Evolutionary conservation across 2,113 vertebrate species (phyloP).

Genomic region (Coracopsis vasa): DNA sequence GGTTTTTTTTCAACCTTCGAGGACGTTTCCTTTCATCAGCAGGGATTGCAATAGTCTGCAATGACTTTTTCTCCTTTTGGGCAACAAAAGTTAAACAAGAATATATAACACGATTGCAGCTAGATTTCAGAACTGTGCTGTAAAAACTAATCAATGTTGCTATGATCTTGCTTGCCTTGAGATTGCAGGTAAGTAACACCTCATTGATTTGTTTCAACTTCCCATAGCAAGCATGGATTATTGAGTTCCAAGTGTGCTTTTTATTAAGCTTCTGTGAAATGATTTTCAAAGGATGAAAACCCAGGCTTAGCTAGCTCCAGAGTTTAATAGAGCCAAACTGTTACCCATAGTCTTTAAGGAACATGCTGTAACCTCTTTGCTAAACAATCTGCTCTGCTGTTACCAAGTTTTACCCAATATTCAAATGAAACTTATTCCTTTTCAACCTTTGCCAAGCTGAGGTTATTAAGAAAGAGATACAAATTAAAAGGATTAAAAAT

Average conservation of each 20-base stretch:
- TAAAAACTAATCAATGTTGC: background rate
- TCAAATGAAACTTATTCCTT: slow-evolving; percentile 48
- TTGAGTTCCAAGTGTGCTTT: background rate
- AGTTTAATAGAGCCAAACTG: background rate
- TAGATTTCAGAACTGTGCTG: background rate
- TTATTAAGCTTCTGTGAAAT: slow-evolving; percentile 4
- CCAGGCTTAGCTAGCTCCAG: background rate
- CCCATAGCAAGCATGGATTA: background rate
- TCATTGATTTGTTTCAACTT: background rate
- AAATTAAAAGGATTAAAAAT: slow-evolving; percentile 73
- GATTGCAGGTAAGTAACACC: background rate
- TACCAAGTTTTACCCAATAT: slow-evolving; percentile 58
- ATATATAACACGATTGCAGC: background rate
- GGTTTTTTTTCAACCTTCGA: background rate
- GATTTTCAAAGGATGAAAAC: background rate
- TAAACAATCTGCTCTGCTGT: slow-evolving; percentile 40
- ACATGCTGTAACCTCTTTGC: slow-evolving; percentile 26
- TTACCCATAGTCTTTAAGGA: slow-evolving; percentile 22
- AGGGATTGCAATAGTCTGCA: background rate
- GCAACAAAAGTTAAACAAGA: background rate
- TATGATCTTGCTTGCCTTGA: background rate
- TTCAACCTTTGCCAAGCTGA: slow-evolving; percentile 64
- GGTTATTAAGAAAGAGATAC: slow-evolving; percentile 68
- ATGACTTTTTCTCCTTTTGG: background rate
- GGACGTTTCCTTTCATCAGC: slow-evolving; percentile 12